These are phyloP conservation scores for Drosophila stalkeri DNA, from an alignment of 2,888 invertebrate genomes.

Conservation along the genomic window DNA sequence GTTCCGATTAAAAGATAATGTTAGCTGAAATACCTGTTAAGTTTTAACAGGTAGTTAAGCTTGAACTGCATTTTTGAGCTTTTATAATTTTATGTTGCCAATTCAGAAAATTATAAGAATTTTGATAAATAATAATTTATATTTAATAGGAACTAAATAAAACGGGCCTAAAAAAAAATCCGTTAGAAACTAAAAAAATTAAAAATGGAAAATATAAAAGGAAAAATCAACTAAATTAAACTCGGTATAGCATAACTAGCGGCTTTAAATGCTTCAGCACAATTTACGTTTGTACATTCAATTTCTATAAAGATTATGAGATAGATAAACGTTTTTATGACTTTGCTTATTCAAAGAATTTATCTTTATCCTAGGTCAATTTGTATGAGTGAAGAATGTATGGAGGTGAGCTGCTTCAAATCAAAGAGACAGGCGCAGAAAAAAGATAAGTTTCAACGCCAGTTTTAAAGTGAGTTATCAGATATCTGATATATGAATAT, in stretches of 20 bases:
- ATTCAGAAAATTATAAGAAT: background rate
- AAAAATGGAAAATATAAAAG: constrained; percentile 7
- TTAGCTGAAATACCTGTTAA: background rate
- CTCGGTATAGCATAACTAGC: constrained; percentile 38
- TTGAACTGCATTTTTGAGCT: background rate
- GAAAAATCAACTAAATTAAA: constrained; percentile 37
- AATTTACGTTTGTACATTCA: constrained; percentile 40
- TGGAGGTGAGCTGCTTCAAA: background rate
- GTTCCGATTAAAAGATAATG: background rate
- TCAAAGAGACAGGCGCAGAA: constrained; percentile 5
- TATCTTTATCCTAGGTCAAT: background rate
- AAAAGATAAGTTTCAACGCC: background rate
- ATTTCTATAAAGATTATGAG: constrained; percentile 39
- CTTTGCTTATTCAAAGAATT: constrained; percentile 24
- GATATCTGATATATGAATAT: background rate
- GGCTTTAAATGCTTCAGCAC: constrained; percentile 40
- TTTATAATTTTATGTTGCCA: background rate
- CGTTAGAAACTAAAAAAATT: constrained; percentile 20
- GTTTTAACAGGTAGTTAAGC: background rate
- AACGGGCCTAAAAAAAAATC: constrained; percentile 1
- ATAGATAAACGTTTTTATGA: constrained; percentile 25
- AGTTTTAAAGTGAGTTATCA: background rate
- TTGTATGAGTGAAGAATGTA: constrained; percentile 18
- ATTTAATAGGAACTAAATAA: constrained; percentile 10
- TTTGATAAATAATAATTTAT: background rate